These are phyloP conservation scores for Merluccius polli DNA, from an alignment of 2,797 vertebrate genomes.

Conservation along the genomic window DNA sequence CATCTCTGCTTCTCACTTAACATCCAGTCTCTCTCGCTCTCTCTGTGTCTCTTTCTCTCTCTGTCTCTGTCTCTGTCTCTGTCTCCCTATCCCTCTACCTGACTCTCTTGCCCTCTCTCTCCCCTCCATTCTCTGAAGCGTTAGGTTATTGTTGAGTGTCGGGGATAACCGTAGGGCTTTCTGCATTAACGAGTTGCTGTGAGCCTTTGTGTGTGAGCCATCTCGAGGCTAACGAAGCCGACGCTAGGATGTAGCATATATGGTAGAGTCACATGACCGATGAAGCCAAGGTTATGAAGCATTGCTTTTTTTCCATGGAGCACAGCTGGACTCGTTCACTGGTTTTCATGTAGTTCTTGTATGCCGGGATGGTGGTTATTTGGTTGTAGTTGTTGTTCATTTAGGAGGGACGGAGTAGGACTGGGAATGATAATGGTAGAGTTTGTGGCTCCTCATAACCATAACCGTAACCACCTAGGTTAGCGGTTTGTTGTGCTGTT, in stretches of 20 bases:
- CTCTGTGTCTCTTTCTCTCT: slow-evolving; percentile 4
- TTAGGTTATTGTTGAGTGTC: not conserved
- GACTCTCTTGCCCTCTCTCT: no score
- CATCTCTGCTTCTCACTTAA: not conserved
- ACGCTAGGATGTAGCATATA: not conserved
- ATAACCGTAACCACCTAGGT: no score
- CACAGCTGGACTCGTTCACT: not conserved
- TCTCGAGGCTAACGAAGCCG: not conserved
- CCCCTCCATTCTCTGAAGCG: not conserved
- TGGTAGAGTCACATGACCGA: not conserved
- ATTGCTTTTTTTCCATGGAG: not conserved
- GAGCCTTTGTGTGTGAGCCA: not conserved
- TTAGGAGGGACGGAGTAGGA: not conserved
- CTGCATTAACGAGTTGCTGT: not conserved
- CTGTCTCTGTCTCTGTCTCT: slow-evolving; percentile 4
- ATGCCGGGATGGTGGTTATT: not conserved
- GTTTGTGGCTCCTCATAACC: not conserved
- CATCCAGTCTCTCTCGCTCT: slow-evolving; percentile 4
- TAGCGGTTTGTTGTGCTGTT: no score
- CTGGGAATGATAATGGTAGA: not conserved
- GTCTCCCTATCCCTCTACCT: not conserved
- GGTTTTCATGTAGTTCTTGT: not conserved
- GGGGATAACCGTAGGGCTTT: not conserved
- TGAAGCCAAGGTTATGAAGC: not conserved
- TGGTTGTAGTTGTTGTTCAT: not conserved